A percentile compares a stretch with the other conserved stretches of the same genome.
Evolutionary conservation across 2,113 vertebrate genomes (phyloP).

Genomic region (Myxocyprinus asiaticus): DNA sequence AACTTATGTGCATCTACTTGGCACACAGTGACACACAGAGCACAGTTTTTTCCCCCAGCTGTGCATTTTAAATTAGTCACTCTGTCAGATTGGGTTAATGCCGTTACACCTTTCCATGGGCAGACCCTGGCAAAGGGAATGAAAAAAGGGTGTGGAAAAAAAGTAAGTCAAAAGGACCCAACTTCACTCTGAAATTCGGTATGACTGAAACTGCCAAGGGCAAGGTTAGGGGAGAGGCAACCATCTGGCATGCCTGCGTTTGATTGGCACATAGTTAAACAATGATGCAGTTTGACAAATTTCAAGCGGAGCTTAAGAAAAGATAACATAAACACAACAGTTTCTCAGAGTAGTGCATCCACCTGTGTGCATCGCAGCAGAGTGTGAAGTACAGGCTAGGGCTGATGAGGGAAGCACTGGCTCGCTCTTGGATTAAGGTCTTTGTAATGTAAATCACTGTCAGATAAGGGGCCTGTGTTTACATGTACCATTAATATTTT

Average conservation of each 20-base stretch:
- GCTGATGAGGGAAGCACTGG: constrained; percentile 81
- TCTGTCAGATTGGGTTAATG: constrained; percentile 54
- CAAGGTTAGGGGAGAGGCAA: constrained; percentile 78
- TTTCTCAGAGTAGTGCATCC: constrained; percentile 79
- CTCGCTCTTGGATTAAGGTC: constrained; percentile 77
- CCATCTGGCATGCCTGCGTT: constrained; percentile 85
- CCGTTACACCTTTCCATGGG: constrained; percentile 75
- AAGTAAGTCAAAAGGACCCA: constrained; percentile 50
- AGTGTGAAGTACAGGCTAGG: constrained; percentile 85
- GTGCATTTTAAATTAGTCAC: constrained; percentile 71
- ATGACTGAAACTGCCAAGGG: constrained; percentile 81
- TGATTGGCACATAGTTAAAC: constrained; percentile 89
- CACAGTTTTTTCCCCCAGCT: constrained; percentile 60
- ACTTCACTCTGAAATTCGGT: constrained; percentile 70
- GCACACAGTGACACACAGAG: constrained; percentile 49
- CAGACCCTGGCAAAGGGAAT: constrained; percentile 32
- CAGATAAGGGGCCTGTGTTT: constrained; percentile 85
- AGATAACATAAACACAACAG: constrained; percentile 88
- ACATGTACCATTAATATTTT: constrained; percentile 86
- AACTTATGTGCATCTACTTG: constrained; percentile 80
- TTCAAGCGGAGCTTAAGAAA: constrained; percentile 91
- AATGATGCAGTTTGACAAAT: constrained; percentile 96
- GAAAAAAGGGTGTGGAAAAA: constrained; percentile 45
- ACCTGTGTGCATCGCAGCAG: constrained; percentile 82
- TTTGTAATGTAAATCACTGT: constrained; percentile 84